These are phyloP conservation scores for Morpho helenor DNA, from an alignment of 2,888 invertebrate genomes.

Conservation along the genomic window DNA sequence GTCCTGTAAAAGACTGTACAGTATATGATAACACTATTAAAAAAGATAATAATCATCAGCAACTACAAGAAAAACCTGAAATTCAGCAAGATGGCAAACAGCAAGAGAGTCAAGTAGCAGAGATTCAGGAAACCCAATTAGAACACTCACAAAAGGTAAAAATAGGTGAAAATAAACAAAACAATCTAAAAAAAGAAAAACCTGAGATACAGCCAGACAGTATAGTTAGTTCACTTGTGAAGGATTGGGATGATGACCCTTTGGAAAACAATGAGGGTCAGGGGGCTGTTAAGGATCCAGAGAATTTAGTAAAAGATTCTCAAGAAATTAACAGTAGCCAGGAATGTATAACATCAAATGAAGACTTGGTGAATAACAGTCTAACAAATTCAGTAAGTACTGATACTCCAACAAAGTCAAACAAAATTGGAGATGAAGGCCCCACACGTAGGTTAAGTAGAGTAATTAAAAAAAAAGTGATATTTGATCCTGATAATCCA, in stretches of 20 bases:
- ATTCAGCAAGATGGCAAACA: constrained; percentile 23
- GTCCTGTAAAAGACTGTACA: constrained; percentile 23
- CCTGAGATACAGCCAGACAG: constrained; percentile 27
- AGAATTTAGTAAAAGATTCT: constrained; percentile 32
- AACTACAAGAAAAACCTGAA: constrained; percentile 11
- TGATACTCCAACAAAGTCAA: constrained; percentile 41
- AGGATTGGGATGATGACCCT: constrained; percentile 73
- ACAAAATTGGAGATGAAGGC: constrained; percentile 49
- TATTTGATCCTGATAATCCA: constrained; percentile 85
- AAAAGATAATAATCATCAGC: constrained; percentile 27
- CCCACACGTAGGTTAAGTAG: constrained; percentile 65
- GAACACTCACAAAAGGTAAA: no score
- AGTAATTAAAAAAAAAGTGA: constrained; percentile 85
- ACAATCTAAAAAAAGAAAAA: not conserved
- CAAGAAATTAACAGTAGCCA: constrained; percentile 35
- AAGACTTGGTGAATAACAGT: constrained; percentile 33
- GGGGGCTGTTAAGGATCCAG: constrained; percentile 12
- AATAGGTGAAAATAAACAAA: no score
- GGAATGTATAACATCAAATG: constrained; percentile 34
- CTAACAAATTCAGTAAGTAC: constrained; percentile 41
- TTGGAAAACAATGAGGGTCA: constrained; percentile 37
- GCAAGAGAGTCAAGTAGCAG: constrained; percentile 21
- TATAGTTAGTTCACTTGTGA: constrained; percentile 74
- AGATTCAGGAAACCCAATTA: no score
- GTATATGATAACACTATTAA: constrained; percentile 31